Percentiles rank a stretch among this genome's conserved stretches.
phyloP scores from a whole-genome alignment of 2,113 vertebrate genomes.

The Gracilinanus agilis region DNA sequence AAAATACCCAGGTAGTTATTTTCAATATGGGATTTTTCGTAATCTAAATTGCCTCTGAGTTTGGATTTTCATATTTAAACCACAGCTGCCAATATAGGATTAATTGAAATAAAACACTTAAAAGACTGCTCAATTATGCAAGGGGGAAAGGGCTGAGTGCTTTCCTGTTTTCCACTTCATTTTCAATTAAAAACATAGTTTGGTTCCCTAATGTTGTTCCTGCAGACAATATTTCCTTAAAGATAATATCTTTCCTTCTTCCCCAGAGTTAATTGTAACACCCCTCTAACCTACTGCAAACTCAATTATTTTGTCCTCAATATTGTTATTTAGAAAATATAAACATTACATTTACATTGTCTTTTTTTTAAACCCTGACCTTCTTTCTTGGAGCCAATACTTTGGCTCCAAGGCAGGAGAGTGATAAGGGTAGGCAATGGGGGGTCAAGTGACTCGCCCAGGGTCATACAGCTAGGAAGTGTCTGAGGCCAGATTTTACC shows the following conservation, averaged over 20 bases:
- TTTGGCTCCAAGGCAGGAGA: too few relatives aligned
- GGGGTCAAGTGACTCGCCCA: too few relatives aligned
- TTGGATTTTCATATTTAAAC: conserved; percentile 32
- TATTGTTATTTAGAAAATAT: conserved; percentile 66
- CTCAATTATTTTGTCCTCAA: conserved; percentile 51
- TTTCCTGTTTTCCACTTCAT: conserved; percentile 29
- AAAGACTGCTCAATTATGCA: conserved; percentile 22
- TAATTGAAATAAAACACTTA: conserved; percentile 53
- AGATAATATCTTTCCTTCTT: conserved; percentile 57
- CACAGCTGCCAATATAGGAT: conserved; percentile 13
- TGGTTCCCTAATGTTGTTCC: conserved; percentile 54
- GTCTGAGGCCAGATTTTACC: too few relatives aligned
- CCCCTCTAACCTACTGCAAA: conserved; percentile 31
- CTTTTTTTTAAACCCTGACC: too few relatives aligned
- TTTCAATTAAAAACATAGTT: conserved; percentile 69
- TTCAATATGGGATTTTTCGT: conserved; percentile 46
- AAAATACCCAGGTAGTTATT: conserved; percentile 53
- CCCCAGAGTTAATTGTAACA: conserved; percentile 38
- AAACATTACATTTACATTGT: conserved; percentile 64
- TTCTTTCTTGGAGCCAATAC: too few relatives aligned
- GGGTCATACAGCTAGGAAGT: too few relatives aligned
- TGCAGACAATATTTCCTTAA: conserved; percentile 58
- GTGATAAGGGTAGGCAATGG: too few relatives aligned
- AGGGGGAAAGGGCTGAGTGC: not conserved
- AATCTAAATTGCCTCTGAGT: conserved; percentile 39